phyloP scores from a whole-genome alignment of 2,888 invertebrate species.

The Parelbella ahira region DNA sequence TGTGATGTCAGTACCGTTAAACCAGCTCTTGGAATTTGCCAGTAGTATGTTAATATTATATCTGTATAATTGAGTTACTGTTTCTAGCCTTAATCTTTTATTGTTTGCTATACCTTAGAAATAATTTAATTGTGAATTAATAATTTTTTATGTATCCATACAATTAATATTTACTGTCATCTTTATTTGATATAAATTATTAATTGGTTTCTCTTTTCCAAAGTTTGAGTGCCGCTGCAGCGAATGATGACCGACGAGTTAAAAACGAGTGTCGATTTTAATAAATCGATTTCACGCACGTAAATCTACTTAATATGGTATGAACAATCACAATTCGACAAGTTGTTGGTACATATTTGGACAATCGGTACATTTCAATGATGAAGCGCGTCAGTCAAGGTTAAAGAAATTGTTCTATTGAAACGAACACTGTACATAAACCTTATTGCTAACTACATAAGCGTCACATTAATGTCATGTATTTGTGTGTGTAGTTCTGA shows the following conservation, averaged over 20 bases:
- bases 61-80: too few relatives aligned
- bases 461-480: neutral
- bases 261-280: constrained; percentile 18
- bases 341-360: constrained; percentile 21
- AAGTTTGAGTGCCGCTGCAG: constrained; percentile 4
- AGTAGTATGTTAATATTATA: too few relatives aligned
- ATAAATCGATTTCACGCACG: constrained; percentile 20
- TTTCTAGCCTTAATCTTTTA: too few relatives aligned
- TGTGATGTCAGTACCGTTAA: too few relatives aligned
- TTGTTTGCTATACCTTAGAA: too few relatives aligned
- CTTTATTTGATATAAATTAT: too few relatives aligned
- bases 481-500: constrained; percentile 1
- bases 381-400: constrained; percentile 18
- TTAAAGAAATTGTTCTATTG: constrained; percentile 10
- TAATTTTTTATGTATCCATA: too few relatives aligned
- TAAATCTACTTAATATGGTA: constrained; percentile 23
- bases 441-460: constrained; percentile 6
- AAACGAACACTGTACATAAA: constrained; percentile 4
- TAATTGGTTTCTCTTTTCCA: too few relatives aligned
- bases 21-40: too few relatives aligned
- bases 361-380: constrained; percentile 14
- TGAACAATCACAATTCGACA: constrained; percentile 17
- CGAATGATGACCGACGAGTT: constrained; percentile 8
- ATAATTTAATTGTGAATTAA: too few relatives aligned
- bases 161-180: too few relatives aligned